These are phyloP conservation scores for Aphaenogaster floridana DNA, from an alignment of 1,140 invertebrate species.

Conservation along the genomic window DNA sequence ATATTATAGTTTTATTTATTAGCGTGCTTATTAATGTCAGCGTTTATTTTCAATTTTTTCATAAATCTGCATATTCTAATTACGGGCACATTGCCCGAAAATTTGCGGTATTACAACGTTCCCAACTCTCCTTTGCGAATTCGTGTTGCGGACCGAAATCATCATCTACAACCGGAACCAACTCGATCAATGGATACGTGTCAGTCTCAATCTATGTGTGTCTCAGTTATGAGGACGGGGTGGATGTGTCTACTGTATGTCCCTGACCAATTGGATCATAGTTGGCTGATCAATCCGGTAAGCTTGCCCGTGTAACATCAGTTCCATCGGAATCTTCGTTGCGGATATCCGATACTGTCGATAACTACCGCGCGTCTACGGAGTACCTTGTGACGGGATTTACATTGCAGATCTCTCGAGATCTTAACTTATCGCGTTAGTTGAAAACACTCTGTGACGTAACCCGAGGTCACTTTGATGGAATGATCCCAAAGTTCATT, in stretches of 20 bases:
- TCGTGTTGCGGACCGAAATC: background rate
- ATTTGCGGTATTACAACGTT: background rate
- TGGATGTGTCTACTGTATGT: background rate
- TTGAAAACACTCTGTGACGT: background rate
- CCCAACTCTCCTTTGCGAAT: background rate
- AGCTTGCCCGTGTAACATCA: conserved; percentile 25
- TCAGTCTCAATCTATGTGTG: conserved; percentile 1
- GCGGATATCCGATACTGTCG: conserved; percentile 21
- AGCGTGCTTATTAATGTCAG: background rate
- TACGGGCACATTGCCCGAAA: background rate
- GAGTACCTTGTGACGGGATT: background rate
- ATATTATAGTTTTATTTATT: conserved; percentile 35
- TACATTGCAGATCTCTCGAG: conserved; percentile 13
- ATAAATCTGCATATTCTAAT: background rate
- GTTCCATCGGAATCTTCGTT: conserved; percentile 24
- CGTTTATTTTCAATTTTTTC: background rate
- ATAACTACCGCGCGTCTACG: background rate
- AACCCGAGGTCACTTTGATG: background rate
- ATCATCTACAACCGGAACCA: background rate
- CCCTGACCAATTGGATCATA: conserved; percentile 32
- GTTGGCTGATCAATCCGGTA: conserved; percentile 41
- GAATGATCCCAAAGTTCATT: background rate
- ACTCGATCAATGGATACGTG: conserved; percentile 34
- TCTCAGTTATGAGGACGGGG: conserved; percentile 18
- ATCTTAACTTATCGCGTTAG: background rate